Evolutionary conservation across 2,888 invertebrate species (phyloP).

Genomic region (Ashinkailepas kermadecensis): DNA sequence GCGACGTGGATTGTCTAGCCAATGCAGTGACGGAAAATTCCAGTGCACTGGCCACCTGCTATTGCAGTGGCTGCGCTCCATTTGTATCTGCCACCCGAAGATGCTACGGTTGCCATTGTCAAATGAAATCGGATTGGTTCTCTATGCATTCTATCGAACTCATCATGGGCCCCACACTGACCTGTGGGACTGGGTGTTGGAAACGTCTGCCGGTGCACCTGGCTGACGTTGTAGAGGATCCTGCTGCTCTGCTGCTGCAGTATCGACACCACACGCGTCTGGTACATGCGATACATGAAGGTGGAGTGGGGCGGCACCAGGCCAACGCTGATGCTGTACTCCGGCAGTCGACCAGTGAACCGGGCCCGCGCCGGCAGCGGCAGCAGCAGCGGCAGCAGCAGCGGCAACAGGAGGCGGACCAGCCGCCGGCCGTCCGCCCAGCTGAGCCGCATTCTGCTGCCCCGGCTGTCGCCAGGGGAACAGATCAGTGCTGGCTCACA

Average conservation of each 20-base stretch:
- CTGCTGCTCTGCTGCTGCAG: background rate
- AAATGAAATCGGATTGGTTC: too few relatives aligned
- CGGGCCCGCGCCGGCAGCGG: background rate
- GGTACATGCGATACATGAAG: background rate
- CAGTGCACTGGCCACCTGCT: too few relatives aligned
- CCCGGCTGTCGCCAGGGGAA: too few relatives aligned
- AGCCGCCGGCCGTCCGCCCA: background rate
- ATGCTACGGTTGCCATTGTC: too few relatives aligned
- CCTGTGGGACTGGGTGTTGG: background rate
- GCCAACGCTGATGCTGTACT: background rate
- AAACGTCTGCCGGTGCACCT: background rate
- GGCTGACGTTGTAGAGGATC: background rate
- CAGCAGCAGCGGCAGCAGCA: background rate
- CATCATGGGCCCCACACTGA: background rate
- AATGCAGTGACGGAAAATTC: too few relatives aligned
- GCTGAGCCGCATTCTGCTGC: too few relatives aligned
- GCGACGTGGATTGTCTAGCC: too few relatives aligned
- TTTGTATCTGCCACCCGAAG: too few relatives aligned
- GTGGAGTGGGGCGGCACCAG: constrained; percentile 1
- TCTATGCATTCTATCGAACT: too few relatives aligned
- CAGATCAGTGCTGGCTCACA: too few relatives aligned
- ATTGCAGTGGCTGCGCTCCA: too few relatives aligned
- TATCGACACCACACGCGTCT: background rate
- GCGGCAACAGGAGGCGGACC: background rate
- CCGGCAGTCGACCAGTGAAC: background rate